These are phyloP conservation scores for Julus scandinavius DNA, from an alignment of 2,888 invertebrate species.

Conservation along the genomic window DNA sequence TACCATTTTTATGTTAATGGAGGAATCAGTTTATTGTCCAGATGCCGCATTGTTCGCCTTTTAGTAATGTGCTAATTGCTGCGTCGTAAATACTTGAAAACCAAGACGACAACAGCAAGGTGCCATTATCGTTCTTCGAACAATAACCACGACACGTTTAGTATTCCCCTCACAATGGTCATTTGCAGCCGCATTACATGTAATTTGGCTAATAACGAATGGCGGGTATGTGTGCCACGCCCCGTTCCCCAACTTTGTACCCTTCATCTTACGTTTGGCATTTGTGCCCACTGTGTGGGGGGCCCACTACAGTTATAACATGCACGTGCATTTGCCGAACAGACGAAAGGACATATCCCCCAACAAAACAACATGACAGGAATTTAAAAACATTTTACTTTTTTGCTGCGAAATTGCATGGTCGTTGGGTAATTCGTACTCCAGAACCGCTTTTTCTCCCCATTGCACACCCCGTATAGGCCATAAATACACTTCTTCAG, in stretches of 20 bases:
- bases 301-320: not conserved
- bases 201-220: slow-evolving; percentile 35
- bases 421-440: not conserved
- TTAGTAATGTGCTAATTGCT: slow-evolving; percentile 19
- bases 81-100: slow-evolving; percentile 23
- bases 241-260: not conserved
- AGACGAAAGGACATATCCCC: slow-evolving; percentile 15
- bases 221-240: slow-evolving; percentile 17
- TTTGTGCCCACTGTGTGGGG: not conserved
- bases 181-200: slow-evolving; percentile 30
- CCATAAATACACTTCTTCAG: not conserved
- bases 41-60: slow-evolving; percentile 28
- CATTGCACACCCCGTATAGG: not conserved
- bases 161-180: slow-evolving; percentile 42
- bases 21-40: slow-evolving; percentile 27
- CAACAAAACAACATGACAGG: not conserved
- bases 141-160: not conserved
- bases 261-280: not conserved
- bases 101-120: not conserved
- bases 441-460: not conserved
- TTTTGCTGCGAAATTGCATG: not conserved
- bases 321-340: not conserved
- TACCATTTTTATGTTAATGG: slow-evolving; percentile 42
- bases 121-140: slow-evolving; percentile 38
- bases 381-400: slow-evolving; percentile 10